Base-by-base conservation (phyloP, 1,140 invertebrate genomes). In the Bombus balteatus region DNA sequence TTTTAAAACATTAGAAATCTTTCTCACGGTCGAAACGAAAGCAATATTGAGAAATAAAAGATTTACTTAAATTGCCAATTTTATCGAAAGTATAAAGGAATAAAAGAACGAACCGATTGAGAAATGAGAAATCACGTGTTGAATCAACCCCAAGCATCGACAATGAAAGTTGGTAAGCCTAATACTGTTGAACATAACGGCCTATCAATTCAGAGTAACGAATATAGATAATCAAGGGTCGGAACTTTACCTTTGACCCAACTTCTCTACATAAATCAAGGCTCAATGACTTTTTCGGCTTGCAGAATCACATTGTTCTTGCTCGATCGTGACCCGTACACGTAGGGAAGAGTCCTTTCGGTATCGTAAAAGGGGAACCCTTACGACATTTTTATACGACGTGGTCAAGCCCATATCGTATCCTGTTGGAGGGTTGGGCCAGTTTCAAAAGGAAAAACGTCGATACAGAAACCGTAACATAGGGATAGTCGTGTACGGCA, bases 351-450 rank as follows among this genome's bases (percentile, higher is more conserved):
- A 70, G 82, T n/a, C 53, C 47, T 70, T 71, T 76, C 85, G 74
- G 73, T 71, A 83, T 77, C 81, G 81, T 87, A 87, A 87, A 83
- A 66, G 81, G 57, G 81, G 25, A 53, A 62, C n/a, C 43, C 39
- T 87, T 87, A 87, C 81, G 85, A 87, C 81, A 77, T 76, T 76
- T 87, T 78, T 83, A 83, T 84, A 74, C 85, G 85, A 68, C 73
- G 41, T 53, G 77, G 77, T 80, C 78, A 81, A 81, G 83, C 83
- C 78, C 83, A 74, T 85, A 81, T 73, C 57, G 81, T 81, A 81
- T 28, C 53, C 68, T 1, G 3, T 5, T 6, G 25, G 34, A 34
- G 57, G 77, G 65, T 53, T 13, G 68, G 76, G 25, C 25, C n/a
- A 62, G 34, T 71, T 83, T 32, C 13, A 87, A 84, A 83, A 81